A percentile compares a stretch with the other conserved stretches of the same genome.
Conservation (phyloP, 1,140 invertebrate species). For the Agrilus planipennis region DNA sequence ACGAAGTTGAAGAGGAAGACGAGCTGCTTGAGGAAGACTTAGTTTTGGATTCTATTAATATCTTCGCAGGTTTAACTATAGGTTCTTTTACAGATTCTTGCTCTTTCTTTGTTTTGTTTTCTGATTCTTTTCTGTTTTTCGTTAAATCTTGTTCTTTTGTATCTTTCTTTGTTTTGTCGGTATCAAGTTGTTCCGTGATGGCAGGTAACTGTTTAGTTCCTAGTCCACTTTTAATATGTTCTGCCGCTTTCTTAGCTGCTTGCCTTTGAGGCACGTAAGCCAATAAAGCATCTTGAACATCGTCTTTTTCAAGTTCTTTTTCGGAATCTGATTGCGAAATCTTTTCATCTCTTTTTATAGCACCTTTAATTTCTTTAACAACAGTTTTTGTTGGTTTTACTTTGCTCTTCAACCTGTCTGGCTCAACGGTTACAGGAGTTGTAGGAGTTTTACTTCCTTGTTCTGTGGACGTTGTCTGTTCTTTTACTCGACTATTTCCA, state of each 20-base stretch:
- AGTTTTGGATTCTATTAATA: constrained; percentile 25
- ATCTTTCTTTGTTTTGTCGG: constrained; percentile 21
- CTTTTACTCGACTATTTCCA: constrained; percentile 23
- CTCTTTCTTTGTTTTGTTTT: no score
- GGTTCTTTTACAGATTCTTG: constrained; percentile 21
- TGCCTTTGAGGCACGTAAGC: constrained; percentile 80
- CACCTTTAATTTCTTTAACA: constrained; percentile 17
- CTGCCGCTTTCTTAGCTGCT: constrained; percentile 82
- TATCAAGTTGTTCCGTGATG: constrained; percentile 22
- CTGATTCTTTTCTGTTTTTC: constrained; percentile 14
- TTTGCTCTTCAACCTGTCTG: constrained; percentile 30
- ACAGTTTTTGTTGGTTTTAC: constrained; percentile 19
- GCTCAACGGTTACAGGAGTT: constrained; percentile 34
- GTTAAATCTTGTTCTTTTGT: constrained; percentile 5
- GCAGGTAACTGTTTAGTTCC: constrained; percentile 42
- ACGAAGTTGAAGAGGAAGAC: constrained; percentile 33
- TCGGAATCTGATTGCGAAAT: constrained; percentile 47
- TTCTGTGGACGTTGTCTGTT: constrained; percentile 24
- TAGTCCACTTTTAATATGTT: constrained; percentile 74
- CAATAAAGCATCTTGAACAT: constrained; percentile 53
- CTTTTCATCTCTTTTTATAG: constrained; percentile 17
- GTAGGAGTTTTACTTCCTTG: constrained; percentile 21
- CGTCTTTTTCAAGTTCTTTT: constrained; percentile 46
- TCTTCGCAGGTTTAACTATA: constrained; percentile 24
- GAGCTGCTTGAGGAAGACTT: constrained; percentile 34